A percentile compares a stretch with the other conserved stretches of the same genome.
Evolutionary conservation across 2,888 invertebrate genomes (phyloP).

Genomic region (Nomada goodeniana): DNA sequence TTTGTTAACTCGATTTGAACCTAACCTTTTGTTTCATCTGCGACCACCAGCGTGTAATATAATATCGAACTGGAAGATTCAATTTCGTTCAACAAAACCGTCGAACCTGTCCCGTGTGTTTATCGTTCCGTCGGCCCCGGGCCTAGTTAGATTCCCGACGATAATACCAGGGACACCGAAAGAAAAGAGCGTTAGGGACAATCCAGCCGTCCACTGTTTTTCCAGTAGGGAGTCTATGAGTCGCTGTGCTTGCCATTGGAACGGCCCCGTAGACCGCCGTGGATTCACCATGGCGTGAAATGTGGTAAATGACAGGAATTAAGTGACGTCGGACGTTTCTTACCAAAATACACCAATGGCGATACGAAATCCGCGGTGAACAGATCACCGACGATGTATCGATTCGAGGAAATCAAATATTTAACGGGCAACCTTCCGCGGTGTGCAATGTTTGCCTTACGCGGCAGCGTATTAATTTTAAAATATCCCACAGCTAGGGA

Average conservation of each 20-base stretch:
- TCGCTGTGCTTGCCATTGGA: not conserved
- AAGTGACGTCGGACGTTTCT: no score
- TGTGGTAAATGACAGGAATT: not conserved
- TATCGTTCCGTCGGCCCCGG: not conserved
- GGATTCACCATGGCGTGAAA: not conserved
- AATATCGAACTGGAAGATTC: not conserved
- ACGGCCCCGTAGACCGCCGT: not conserved
- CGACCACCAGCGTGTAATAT: not conserved
- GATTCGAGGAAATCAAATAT: no score
- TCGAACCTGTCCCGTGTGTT: not conserved
- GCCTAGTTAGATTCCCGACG: not conserved
- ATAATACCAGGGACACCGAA: no score
- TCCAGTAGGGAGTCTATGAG: not conserved
- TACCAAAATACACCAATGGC: no score
- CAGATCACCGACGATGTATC: no score
- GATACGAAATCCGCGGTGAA: no score
- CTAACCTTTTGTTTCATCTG: not conserved
- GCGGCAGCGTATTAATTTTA: no score
- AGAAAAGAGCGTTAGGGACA: not conserved
- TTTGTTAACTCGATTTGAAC: not conserved
- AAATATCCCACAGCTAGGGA: no score
- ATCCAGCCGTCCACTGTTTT: not conserved
- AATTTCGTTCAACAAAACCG: not conserved
- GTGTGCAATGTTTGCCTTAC: no score
- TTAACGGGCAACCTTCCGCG: no score